These are phyloP conservation scores for Sthenelais limicola DNA, from an alignment of 2,888 invertebrate species.

Conservation along the genomic window DNA sequence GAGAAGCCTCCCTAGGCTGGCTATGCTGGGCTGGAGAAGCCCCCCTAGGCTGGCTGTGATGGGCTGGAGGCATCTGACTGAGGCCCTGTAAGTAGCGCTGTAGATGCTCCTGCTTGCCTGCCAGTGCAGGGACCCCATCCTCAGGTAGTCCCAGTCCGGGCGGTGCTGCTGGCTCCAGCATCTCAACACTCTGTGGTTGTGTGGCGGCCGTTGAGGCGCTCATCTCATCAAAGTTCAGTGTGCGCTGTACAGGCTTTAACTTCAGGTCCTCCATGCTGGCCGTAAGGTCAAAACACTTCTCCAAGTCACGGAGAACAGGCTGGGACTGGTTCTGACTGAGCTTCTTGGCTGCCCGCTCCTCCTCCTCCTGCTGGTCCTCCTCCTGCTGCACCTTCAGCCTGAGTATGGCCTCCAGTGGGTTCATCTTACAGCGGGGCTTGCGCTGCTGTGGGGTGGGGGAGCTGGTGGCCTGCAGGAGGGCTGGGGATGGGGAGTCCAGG, in stretches of 20 bases:
- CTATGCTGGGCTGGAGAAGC: no score
- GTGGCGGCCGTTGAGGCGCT: not conserved
- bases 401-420: not conserved
- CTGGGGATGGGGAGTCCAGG: conserved; percentile 83
- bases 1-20: no score
- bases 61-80: conserved; percentile 46
- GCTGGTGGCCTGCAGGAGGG: conserved; percentile 73
- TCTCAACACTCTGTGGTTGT: not conserved
- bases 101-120: conserved; percentile 67
- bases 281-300: conserved; percentile 21
- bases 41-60: not conserved
- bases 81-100: conserved; percentile 64
- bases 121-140: not conserved
- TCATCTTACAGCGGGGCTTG: not conserved
- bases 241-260: conserved; percentile 44
- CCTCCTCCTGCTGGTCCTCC: no score
- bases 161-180: conserved; percentile 52
- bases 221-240: conserved; percentile 18
- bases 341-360: no score
- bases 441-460: no score
- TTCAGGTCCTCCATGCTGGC: conserved; percentile 50
- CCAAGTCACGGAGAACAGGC: not conserved
- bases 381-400: not conserved
- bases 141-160: not conserved
- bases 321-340: not conserved